phyloP scores from a whole-genome alignment of 2,888 invertebrate species.

The Caprella mutica region DNA sequence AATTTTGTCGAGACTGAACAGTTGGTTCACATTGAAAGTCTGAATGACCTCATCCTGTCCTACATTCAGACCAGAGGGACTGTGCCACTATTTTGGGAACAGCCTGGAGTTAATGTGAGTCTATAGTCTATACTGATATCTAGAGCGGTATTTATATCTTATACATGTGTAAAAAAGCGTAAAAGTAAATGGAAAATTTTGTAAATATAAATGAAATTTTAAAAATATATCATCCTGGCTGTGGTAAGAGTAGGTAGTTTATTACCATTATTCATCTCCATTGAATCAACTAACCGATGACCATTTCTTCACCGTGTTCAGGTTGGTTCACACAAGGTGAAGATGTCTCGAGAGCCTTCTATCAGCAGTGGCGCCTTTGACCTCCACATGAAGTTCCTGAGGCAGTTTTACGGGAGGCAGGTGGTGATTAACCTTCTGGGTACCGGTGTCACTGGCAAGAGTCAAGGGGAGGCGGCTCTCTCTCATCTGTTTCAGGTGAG shows the following conservation, averaged over 20 bases:
- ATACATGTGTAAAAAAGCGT: no score
- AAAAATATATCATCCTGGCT: no score
- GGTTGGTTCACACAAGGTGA: constrained; percentile 97
- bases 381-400: constrained; percentile 61
- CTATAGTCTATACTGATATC: no score
- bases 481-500: constrained; percentile 79
- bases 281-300: neutral
- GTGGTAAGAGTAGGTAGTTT: no score
- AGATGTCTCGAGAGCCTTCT: constrained; percentile 89
- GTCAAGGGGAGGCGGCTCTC: constrained; percentile 92
- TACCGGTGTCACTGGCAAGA: constrained; percentile 76
- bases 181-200: no score
- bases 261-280: no score
- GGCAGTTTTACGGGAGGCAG: constrained; percentile 71
- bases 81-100: constrained; percentile 53
- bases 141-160: no score
- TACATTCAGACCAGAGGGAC: constrained; percentile 48
- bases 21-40: constrained; percentile 68
- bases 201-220: no score
- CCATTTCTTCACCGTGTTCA: constrained; percentile 35
- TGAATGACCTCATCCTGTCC: constrained; percentile 39
- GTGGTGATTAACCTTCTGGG: constrained; percentile 86
- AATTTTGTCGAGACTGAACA: constrained; percentile 99
- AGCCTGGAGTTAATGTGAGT: constrained; percentile 47
- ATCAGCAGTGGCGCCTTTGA: constrained; percentile 87